Base-by-base conservation (phyloP, 2,797 vertebrate genomes). In the Tenualosa thibaudeaui region DNA sequence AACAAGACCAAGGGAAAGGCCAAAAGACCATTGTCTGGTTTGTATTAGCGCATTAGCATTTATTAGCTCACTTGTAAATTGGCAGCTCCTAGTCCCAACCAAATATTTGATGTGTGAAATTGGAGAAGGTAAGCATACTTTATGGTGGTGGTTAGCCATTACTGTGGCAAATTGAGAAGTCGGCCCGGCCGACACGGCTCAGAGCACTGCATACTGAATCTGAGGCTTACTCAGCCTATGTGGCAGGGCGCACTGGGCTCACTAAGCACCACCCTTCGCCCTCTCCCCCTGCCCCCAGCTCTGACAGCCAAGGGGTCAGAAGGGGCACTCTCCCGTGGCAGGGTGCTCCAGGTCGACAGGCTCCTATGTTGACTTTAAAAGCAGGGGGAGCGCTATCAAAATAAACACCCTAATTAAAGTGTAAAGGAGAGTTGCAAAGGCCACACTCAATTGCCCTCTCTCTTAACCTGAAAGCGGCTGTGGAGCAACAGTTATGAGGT, bases 351-450 rank as follows among this genome's bases (percentile, higher is more conserved):
- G 84, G 85, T 86, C 7, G 24, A 71, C 53, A 81, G 87, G 82
- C 86, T 86, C 86, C 87, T 81, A 83, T 82, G 85, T 87, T 88
- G 22, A 81, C 82, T 86, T 88, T 82, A 88, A 85, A 87, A 86
- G 86, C 85, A 78, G 54, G 46, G 46, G 81, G 84, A 53, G 24
- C 83, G 50, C 86, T 85, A 81, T 82, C 84, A 87, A 90, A 90
- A 89, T 89, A 89, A 90, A 90, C 87, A 88, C 81, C 81, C 82
- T 82, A 81, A 89, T 89, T 84, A 88, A 87, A 88, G 83, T 78
- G 85, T 89, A 85, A 86, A 81, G 43, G 50, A 75, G 40, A 86
- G 84, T 83, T 78, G 81, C 19, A 83, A 40, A 71, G 82, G 81
- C 83, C 43, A 31, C 81, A 78, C 40, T 78, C 71, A 78, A 46